Evolutionary conservation across 2,797 vertebrate species (phyloP).

Genomic region (Zalophus californianus): DNA sequence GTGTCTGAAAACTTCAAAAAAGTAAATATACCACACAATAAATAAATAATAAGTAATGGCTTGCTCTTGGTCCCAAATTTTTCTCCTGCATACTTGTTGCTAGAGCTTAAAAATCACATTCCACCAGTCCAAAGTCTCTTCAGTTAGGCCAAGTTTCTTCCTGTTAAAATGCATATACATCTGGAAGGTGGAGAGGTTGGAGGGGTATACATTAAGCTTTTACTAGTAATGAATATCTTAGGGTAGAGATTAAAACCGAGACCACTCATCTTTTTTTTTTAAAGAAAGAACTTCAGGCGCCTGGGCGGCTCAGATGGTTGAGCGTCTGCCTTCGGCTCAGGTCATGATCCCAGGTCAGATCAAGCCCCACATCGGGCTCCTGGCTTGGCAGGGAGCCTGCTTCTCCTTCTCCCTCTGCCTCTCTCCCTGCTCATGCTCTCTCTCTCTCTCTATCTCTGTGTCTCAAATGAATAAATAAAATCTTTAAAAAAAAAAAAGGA

Average conservation of each 20-base stretch:
- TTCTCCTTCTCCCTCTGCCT: no score
- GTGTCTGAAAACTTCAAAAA: background rate
- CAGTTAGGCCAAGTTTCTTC: background rate
- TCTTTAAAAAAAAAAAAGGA: background rate
- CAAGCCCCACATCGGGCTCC: no score
- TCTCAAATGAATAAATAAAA: no score
- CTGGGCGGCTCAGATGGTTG: no score
- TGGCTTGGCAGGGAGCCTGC: no score
- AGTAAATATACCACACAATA: background rate
- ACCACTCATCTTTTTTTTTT: background rate
- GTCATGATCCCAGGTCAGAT: no score
- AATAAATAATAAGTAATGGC: background rate
- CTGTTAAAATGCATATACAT: background rate
- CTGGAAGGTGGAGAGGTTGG: background rate
- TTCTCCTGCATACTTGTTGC: background rate
- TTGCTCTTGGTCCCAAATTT: background rate
- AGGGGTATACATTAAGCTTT: background rate
- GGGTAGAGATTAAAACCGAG: background rate
- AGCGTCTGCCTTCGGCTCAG: no score
- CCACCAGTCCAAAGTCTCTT: background rate
- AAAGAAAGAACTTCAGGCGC: background rate
- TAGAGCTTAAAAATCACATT: constrained; percentile 27
- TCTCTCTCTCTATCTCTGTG: no score
- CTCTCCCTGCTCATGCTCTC: no score
- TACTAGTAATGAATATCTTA: background rate